A percentile compares a stretch with the other conserved stretches of the same genome.
Evolutionary conservation across 2,888 invertebrate species (phyloP).

Genomic region (Lepetodrilus schrolli): DNA sequence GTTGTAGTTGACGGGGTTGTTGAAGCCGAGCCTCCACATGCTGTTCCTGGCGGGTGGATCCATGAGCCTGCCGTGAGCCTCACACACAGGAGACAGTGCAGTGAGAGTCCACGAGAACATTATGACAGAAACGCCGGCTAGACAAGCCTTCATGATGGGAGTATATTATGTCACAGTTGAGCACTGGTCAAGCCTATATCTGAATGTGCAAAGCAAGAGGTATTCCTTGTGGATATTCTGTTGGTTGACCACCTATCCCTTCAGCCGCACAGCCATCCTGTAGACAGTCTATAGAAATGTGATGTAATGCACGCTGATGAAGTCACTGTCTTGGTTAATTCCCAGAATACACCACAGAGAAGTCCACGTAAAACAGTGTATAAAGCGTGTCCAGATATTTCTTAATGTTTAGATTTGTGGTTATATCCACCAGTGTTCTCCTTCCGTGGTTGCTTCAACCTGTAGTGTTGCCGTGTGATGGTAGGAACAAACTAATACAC

Average conservation of each 20-base stretch:
- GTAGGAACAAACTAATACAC: too few relatives aligned
- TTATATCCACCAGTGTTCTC: too few relatives aligned
- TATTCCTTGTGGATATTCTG: background rate
- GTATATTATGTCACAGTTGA: background rate
- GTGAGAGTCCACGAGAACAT: background rate
- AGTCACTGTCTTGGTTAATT: too few relatives aligned
- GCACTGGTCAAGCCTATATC: background rate
- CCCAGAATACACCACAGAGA: too few relatives aligned
- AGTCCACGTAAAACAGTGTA: too few relatives aligned
- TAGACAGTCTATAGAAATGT: too few relatives aligned
- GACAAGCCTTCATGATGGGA: background rate
- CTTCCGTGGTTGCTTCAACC: too few relatives aligned
- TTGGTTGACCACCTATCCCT: background rate
- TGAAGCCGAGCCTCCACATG: constrained; percentile 95
- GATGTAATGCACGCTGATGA: too few relatives aligned
- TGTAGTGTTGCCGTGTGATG: too few relatives aligned
- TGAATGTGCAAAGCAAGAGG: too few relatives aligned
- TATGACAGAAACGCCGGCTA: background rate
- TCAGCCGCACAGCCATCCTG: background rate
- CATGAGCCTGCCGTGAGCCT: constrained; percentile 84
- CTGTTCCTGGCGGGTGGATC: constrained; percentile 93
- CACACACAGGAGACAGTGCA: background rate
- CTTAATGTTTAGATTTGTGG: too few relatives aligned
- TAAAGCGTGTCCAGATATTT: too few relatives aligned
- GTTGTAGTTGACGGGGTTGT: constrained; percentile 93